phyloP scores from a whole-genome alignment of 2,113 vertebrate genomes.

The Gnathonemus echidnorhynchus region DNA sequence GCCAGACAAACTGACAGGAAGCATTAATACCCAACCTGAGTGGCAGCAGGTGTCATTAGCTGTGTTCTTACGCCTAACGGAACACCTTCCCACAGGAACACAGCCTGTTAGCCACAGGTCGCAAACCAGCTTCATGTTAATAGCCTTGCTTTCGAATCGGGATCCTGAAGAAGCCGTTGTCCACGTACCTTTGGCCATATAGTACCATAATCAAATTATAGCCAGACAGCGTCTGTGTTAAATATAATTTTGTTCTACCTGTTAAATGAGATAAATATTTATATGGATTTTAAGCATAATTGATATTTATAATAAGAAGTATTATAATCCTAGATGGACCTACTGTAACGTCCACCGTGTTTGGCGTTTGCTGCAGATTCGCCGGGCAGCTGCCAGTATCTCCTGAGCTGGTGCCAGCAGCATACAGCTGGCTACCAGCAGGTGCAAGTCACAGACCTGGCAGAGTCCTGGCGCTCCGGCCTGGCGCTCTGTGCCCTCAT shows the following conservation, averaged over 20 bases:
- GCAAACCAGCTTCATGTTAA: neutral
- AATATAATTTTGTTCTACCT: neutral
- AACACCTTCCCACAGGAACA: neutral
- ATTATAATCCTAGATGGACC: neutral
- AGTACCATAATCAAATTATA: neutral
- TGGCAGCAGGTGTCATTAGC: neutral
- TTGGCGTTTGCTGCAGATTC: constrained; percentile 40
- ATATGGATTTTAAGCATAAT: neutral
- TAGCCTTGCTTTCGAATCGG: neutral
- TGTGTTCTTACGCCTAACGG: neutral
- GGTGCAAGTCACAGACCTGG: constrained; percentile 68
- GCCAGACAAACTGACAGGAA: neutral
- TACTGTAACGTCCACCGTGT: neutral
- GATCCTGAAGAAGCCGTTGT: neutral
- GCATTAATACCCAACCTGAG: neutral
- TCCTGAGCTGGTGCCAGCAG: constrained; percentile 82
- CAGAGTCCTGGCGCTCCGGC: constrained; percentile 77
- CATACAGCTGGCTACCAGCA: constrained; percentile 65
- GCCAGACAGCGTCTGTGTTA: neutral
- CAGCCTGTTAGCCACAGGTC: neutral
- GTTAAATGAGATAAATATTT: neutral
- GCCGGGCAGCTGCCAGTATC: constrained; percentile 52
- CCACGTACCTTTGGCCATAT: neutral
- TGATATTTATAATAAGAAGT: neutral
- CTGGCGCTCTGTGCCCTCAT: constrained; percentile 80